phyloP scores from a whole-genome alignment of 2,113 vertebrate genomes.

The Tonatia bakeri region DNA sequence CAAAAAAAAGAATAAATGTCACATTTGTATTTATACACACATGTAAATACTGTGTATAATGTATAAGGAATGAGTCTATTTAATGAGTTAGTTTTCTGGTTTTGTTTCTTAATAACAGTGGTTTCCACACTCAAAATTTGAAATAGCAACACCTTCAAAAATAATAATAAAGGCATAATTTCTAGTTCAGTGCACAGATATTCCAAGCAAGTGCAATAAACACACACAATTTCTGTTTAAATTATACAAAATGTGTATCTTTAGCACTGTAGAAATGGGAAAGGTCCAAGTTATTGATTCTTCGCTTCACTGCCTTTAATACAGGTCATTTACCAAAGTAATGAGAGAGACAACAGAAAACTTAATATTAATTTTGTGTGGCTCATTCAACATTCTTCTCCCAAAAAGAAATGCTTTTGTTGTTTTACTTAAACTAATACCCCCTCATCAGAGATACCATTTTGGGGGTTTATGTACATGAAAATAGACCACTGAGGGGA shows the following conservation, averaged over 20 bases:
- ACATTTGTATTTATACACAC: background rate
- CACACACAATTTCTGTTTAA: conserved; percentile 72
- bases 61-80: background rate
- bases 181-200: conserved; percentile 74
- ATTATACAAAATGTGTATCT: conserved; percentile 62
- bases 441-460: conserved; percentile 9
- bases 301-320: conserved; percentile 78
- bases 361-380: conserved; percentile 78
- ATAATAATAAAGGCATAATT: conserved; percentile 78
- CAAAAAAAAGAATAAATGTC: conserved; percentile 9
- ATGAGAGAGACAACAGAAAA: conserved; percentile 74
- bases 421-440: conserved; percentile 65
- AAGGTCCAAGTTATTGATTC: conserved; percentile 69
- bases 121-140: conserved; percentile 62
- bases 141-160: conserved; percentile 67
- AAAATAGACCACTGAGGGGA: conserved; percentile 17
- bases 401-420: conserved; percentile 16
- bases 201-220: conserved; percentile 58
- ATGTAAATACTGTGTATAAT: conserved; percentile 10
- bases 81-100: conserved; percentile 25
- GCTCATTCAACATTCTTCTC: conserved; percentile 54
- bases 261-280: conserved; percentile 65
- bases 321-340: conserved; percentile 78
- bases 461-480: conserved; percentile 40
- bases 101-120: conserved; percentile 62